Percentiles rank a stretch among this genome's conserved stretches.
phyloP scores from a whole-genome alignment of 2,113 vertebrate genomes.

The Sturnira hondurensis region DNA sequence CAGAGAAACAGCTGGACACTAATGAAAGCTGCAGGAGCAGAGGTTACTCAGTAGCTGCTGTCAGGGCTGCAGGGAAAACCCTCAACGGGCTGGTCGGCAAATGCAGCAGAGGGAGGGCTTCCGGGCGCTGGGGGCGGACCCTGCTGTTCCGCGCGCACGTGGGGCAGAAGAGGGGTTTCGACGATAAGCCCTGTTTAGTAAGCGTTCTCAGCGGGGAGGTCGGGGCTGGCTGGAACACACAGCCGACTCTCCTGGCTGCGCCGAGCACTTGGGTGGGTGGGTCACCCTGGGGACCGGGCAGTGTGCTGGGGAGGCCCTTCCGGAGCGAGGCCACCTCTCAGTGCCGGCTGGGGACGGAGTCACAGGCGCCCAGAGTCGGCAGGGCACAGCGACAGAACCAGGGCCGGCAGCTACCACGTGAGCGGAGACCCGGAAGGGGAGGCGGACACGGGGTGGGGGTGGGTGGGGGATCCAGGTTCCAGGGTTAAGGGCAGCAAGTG shows the following conservation, averaged over 20 bases:
- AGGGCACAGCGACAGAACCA: background rate
- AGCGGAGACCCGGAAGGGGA: background rate
- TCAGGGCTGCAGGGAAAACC: fast-evolving
- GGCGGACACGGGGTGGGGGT: background rate
- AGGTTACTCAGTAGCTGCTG: background rate
- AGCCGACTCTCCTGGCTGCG: background rate
- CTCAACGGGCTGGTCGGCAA: fast-evolving
- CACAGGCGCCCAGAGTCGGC: background rate
- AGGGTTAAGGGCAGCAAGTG: too few species aligned
- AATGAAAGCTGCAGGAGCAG: background rate
- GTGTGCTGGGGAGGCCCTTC: background rate
- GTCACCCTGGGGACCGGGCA: background rate
- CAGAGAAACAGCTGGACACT: background rate
- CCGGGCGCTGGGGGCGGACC: background rate
- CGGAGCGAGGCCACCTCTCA: background rate
- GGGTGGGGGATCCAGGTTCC: too few species aligned
- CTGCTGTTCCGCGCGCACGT: background rate
- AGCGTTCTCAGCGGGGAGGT: background rate
- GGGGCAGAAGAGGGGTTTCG: background rate
- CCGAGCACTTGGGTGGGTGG: background rate
- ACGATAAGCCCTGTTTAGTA: background rate
- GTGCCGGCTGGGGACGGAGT: too few species aligned
- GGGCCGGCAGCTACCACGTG: background rate
- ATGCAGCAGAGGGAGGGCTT: background rate
- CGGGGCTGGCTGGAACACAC: background rate